Conservation (phyloP, 30 jellyfish, hydroid and myxozoan genomes). For the Aurelia sp. region DNA sequence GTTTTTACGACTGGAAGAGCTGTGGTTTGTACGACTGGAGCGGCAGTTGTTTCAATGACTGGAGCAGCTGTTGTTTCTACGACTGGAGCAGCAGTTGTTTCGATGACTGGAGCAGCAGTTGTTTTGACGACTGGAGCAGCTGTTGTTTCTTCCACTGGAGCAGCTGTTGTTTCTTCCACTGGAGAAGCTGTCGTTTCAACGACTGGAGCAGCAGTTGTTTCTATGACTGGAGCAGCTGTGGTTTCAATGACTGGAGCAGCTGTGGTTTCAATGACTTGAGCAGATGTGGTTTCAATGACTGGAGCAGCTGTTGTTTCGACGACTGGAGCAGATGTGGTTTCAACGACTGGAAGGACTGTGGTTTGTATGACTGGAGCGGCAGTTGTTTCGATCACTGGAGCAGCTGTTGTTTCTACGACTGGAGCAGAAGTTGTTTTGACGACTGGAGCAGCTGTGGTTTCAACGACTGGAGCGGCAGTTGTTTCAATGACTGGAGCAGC, state of each 20-base stretch:
- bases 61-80: constrained; percentile 39
- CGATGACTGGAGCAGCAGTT: constrained; percentile 55
- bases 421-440: not conserved
- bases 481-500: constrained; percentile 17
- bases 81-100: constrained; percentile 61
- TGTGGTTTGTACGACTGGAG: constrained; percentile 47
- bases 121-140: constrained; percentile 20
- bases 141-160: constrained; percentile 50
- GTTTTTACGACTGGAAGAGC: constrained; percentile 44
- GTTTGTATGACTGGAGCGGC: constrained; percentile 1
- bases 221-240: no score
- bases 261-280: constrained; percentile 10
- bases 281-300: constrained; percentile 30
- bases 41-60: constrained; percentile 27
- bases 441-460: constrained; percentile 11
- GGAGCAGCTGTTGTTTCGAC: constrained; percentile 43
- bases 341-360: constrained; percentile 7
- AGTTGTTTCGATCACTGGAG: constrained; percentile 8
- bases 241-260: no score
- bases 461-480: constrained; percentile 6
- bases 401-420: not conserved
- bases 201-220: no score
- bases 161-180: constrained; percentile 31
- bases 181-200: constrained; percentile 18
- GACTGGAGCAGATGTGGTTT: constrained; percentile 32